A percentile compares a stretch with the other conserved stretches of the same genome.
phyloP scores from a whole-genome alignment of 2,113 vertebrate species.

The Seriola dumerili region DNA sequence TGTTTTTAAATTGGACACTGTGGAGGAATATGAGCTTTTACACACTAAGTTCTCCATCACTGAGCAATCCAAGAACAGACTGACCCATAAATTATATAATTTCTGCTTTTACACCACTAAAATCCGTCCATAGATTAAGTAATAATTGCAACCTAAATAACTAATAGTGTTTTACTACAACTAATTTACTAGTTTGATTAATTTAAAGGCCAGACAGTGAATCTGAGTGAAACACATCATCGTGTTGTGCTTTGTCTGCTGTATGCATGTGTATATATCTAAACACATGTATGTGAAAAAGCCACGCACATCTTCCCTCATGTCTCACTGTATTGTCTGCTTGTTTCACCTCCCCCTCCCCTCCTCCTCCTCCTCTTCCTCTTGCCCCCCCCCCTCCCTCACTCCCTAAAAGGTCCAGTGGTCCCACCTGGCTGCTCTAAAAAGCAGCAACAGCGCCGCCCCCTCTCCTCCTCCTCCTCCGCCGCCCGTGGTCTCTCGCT shows the following conservation, averaged over 20 bases:
- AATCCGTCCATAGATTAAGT: neutral
- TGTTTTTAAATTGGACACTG: too few relatives aligned
- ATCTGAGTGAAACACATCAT: neutral
- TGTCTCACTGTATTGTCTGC: slow-evolving; percentile 79
- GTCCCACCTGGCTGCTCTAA: slow-evolving; percentile 99
- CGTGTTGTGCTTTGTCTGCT: slow-evolving; percentile 42
- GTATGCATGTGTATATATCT: slow-evolving; percentile 47
- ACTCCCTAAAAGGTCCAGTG: slow-evolving; percentile 94
- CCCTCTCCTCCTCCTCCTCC: slow-evolving; percentile 80
- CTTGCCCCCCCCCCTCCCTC: slow-evolving; percentile 88
- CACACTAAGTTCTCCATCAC: neutral
- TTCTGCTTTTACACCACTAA: neutral
- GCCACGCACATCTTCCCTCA: slow-evolving; percentile 71
- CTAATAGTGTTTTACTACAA: too few relatives aligned
- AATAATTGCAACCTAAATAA: neutral
- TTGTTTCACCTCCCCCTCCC: slow-evolving; percentile 70
- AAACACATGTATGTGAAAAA: slow-evolving; percentile 52
- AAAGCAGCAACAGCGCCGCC: slow-evolving; percentile 89
- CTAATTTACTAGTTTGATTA: too few relatives aligned
- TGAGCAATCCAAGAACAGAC: neutral
- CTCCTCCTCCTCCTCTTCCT: slow-evolving; percentile 64
- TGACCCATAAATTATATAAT: neutral
- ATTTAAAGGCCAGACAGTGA: neutral
- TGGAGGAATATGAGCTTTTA: too few relatives aligned
- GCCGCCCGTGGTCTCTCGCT: slow-evolving; percentile 92